Conservation (phyloP, 2,888 invertebrate species). For the Drosophila kanekoi region DNA sequence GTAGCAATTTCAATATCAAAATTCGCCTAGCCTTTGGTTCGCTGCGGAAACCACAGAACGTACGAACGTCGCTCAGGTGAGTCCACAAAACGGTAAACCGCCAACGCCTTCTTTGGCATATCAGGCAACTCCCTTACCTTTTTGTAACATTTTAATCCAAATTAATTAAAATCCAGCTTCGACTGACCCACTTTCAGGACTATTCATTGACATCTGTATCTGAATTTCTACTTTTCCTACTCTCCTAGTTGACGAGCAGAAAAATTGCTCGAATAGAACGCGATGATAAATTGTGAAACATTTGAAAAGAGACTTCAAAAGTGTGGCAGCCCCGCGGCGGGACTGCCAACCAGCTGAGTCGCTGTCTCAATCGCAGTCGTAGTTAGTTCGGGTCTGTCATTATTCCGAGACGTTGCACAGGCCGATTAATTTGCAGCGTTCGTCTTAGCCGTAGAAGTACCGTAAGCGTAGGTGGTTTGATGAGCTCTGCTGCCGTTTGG, state of each 20-base stretch:
- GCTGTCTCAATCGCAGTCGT: constrained; percentile 4
- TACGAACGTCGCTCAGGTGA: constrained; percentile 58
- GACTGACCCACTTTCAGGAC: constrained; percentile 55
- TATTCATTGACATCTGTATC: constrained; percentile 63
- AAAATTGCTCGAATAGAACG: constrained; percentile 42
- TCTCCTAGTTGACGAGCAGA: constrained; percentile 45
- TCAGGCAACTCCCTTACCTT: constrained; percentile 55
- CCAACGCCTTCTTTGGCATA: constrained; percentile 76
- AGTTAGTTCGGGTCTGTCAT: constrained; percentile 41
- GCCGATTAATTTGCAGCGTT: constrained; percentile 70
- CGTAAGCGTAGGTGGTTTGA: constrained; percentile 79
- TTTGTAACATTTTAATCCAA: constrained; percentile 73
- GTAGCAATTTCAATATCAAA: constrained; percentile 80
- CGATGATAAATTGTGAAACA: constrained; percentile 68
- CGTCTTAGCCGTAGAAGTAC: constrained; percentile 57
- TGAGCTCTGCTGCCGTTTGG: constrained; percentile 65
- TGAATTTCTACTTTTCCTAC: not conserved
- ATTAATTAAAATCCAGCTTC: constrained; percentile 67
- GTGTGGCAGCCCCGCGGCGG: constrained; percentile 67
- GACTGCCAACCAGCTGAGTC: constrained; percentile 29
- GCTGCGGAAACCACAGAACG: constrained; percentile 44
- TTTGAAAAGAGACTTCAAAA: constrained; percentile 70
- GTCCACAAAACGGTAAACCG: constrained; percentile 75
- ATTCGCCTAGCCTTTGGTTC: constrained; percentile 77
- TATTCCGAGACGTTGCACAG: constrained; percentile 50